These are phyloP conservation scores for Pitangus sulphuratus DNA, from an alignment of 2,797 vertebrate species.

Conservation along the genomic window DNA sequence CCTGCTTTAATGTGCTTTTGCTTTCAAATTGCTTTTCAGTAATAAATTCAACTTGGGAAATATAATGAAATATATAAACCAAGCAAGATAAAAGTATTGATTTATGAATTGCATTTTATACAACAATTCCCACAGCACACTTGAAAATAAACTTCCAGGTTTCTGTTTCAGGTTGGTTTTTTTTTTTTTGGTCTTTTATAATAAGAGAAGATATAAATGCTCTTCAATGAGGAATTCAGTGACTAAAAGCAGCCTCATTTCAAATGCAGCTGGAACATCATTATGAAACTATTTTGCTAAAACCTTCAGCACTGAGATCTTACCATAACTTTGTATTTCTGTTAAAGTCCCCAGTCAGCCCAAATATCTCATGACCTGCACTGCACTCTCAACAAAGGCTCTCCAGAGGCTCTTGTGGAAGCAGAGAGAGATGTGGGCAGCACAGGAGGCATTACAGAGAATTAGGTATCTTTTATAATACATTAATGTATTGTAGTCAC, in stretches of 20 bases:
- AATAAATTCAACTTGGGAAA: not conserved
- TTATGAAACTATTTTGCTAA: not conserved
- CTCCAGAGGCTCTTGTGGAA: fast-evolving
- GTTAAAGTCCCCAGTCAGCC: not conserved
- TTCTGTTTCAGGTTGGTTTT: not conserved
- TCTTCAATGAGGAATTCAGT: not conserved
- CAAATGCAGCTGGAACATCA: not conserved
- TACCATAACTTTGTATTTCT: not conserved
- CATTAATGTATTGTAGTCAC: not conserved
- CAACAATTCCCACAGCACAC: not conserved
- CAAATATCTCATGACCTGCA: fast-evolving
- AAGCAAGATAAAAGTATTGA: not conserved
- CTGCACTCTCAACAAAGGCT: not conserved
- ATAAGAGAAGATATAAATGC: not conserved
- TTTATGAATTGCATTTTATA: not conserved
- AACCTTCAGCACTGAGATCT: not conserved
- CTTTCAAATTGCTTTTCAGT: not conserved
- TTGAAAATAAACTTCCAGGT: not conserved
- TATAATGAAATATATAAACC: not conserved
- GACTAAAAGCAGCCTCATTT: not conserved
- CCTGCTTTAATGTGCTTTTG: not conserved
- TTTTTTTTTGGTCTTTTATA: not conserved
- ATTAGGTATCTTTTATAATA: not conserved
- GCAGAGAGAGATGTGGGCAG: not conserved
- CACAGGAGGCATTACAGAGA: not conserved